A percentile compares a stretch with the other conserved stretches of the same genome.
These are phyloP conservation scores for Carposina sasakii DNA, from an alignment of 1,140 invertebrate genomes.

Conservation along the genomic window DNA sequence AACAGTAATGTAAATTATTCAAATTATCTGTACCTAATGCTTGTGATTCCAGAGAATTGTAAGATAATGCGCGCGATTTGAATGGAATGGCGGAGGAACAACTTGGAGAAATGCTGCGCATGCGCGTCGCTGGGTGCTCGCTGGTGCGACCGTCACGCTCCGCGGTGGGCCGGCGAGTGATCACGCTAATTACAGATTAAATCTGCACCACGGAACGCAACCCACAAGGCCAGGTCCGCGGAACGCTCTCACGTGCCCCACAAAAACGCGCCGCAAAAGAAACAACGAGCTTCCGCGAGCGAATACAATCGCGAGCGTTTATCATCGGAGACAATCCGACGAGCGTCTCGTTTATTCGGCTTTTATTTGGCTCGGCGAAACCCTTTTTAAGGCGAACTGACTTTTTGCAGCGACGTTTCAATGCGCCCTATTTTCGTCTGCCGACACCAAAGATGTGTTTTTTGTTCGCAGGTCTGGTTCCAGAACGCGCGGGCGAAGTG, in stretches of 20 bases:
- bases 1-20: no score
- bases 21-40: slow-evolving; percentile 3
- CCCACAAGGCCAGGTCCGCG: slow-evolving; percentile 28
- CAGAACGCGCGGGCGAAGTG: slow-evolving; percentile 98
- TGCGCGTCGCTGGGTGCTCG: slow-evolving; percentile 7
- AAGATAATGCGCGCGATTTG: slow-evolving; percentile 18
- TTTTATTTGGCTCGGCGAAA: slow-evolving; percentile 23
- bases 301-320: slow-evolving; percentile 15
- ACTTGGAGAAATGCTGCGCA: slow-evolving; percentile 27
- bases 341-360: slow-evolving; percentile 27
- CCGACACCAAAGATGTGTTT: slow-evolving; percentile 41
- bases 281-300: slow-evolving; percentile 33
- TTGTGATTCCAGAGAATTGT: slow-evolving; percentile 17
- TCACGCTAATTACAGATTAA: slow-evolving; percentile 51
- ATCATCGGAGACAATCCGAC: slow-evolving; percentile 23
- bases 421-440: slow-evolving; percentile 31
- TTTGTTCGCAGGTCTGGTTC: slow-evolving; percentile 94
- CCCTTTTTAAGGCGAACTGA: slow-evolving; percentile 34
- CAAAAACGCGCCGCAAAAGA: slow-evolving; percentile 28
- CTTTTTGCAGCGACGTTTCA: slow-evolving; percentile 36
- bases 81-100: slow-evolving; percentile 11
- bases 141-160: slow-evolving; percentile 21
- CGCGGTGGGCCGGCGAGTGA: slow-evolving; percentile 24
- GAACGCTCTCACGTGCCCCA: slow-evolving; percentile 36
- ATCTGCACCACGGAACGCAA: slow-evolving; percentile 41